phyloP scores from a whole-genome alignment of 2,113 vertebrate genomes.

The Apus apus region DNA sequence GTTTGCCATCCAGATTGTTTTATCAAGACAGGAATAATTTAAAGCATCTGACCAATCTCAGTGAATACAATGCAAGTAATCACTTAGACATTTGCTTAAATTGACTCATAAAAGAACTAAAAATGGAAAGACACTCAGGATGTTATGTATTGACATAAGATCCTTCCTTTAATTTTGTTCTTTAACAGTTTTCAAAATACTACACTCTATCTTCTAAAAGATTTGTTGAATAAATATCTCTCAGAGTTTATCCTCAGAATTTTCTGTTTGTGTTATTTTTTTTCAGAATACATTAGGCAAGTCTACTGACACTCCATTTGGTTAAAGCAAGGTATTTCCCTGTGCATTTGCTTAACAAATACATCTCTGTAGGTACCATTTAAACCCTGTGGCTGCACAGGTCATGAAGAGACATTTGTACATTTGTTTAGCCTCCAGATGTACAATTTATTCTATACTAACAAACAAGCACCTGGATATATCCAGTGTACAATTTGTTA shows the following conservation, averaged over 20 bases:
- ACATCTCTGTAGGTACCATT: slow-evolving; percentile 13
- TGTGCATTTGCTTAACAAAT: slow-evolving; percentile 6
- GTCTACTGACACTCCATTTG: neutral
- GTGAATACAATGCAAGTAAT: neutral
- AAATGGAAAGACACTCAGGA: neutral
- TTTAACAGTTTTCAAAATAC: neutral
- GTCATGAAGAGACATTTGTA: slow-evolving; percentile 12
- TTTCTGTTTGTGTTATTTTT: neutral
- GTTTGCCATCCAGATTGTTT: neutral
- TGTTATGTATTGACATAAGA: neutral
- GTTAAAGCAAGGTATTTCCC: neutral
- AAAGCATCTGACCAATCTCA: neutral
- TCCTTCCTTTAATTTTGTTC: neutral
- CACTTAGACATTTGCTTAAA: neutral
- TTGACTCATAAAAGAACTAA: neutral
- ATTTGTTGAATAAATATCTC: neutral
- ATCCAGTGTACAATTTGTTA: slow-evolving; percentile 10
- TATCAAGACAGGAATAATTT: neutral
- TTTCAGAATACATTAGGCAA: neutral
- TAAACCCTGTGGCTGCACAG: neutral
- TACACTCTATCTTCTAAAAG: neutral
- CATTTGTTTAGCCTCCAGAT: slow-evolving; percentile 2
- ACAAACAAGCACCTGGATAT: neutral
- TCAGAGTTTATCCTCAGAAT: neutral
- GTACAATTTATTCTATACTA: neutral